Conservation (phyloP, 2,797 vertebrate species). For the Sebastes steindachneri region DNA sequence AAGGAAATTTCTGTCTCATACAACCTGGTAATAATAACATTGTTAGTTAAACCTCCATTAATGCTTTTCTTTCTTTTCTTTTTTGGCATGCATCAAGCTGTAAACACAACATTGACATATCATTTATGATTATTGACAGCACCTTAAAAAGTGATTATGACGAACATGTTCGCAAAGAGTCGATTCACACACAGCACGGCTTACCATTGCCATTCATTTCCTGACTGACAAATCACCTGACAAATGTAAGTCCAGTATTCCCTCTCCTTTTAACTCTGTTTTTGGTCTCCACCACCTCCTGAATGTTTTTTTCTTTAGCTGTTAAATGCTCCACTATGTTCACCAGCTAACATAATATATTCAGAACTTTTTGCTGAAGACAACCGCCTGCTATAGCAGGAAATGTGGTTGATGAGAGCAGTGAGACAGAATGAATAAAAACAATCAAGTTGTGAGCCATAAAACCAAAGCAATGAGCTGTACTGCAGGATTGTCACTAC, state of each 20-base stretch:
- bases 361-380: fast-evolving
- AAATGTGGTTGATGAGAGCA: not conserved
- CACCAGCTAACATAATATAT: not conserved
- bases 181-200: no score
- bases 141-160: not conserved
- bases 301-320: not conserved
- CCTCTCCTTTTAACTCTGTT: not conserved
- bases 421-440: not conserved
- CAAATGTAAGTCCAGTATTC: not conserved
- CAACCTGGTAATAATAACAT: not conserved
- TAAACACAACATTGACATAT: not conserved
- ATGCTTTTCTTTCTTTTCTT: not conserved
- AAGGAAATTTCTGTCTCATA: not conserved
- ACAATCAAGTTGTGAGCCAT: not conserved
- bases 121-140: not conserved
- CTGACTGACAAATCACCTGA: not conserved
- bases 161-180: not conserved
- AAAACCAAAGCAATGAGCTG: not conserved
- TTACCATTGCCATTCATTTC: not conserved
- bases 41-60: not conserved
- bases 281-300: not conserved
- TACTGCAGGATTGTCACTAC: not conserved
- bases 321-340: not conserved
- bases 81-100: not conserved
- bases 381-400: fast-evolving